Evolutionary conservation across 1,140 invertebrate genomes (phyloP).

Genomic region (Ceratoteleas bidentatus): DNA sequence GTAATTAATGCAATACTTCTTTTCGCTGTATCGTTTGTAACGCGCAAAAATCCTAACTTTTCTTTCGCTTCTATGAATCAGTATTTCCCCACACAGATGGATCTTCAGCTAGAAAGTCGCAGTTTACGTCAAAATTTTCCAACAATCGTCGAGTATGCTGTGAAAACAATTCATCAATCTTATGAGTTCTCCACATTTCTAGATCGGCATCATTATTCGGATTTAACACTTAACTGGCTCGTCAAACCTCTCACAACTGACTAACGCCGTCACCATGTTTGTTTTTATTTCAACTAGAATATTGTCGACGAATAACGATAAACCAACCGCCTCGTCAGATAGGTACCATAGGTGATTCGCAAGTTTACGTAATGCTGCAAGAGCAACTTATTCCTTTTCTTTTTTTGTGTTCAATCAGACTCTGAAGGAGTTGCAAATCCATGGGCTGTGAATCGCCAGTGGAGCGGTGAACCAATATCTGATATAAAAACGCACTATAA

Average conservation of each 20-base stretch:
- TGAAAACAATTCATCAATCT: not conserved
- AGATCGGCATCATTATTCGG: not conserved
- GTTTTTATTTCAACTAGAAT: not conserved
- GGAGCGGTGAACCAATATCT: constrained; percentile 10
- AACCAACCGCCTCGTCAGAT: not conserved
- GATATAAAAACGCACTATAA: not conserved
- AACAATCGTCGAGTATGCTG: not conserved
- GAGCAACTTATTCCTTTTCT: not conserved
- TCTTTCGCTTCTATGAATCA: not conserved
- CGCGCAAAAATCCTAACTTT: not conserved
- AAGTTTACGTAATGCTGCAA: constrained; percentile 6
- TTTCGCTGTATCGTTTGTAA: constrained; percentile 1
- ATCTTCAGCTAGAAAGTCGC: not conserved
- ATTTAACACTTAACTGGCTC: not conserved
- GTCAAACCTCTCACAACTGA: not conserved
- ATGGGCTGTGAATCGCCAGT: not conserved
- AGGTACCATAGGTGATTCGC: constrained; percentile 2
- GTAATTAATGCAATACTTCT: constrained; percentile 1
- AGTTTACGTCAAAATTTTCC: not conserved
- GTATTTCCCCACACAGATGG: not conserved
- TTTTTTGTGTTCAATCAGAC: not conserved
- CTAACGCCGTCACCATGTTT: not conserved
- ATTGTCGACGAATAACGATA: constrained; percentile 1
- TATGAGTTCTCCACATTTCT: not conserved
- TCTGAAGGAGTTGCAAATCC: not conserved